A percentile compares a stretch with the other conserved stretches of the same genome.
phyloP scores from a whole-genome alignment of 2,797 vertebrate genomes.

The Phoeniculus purpureus region DNA sequence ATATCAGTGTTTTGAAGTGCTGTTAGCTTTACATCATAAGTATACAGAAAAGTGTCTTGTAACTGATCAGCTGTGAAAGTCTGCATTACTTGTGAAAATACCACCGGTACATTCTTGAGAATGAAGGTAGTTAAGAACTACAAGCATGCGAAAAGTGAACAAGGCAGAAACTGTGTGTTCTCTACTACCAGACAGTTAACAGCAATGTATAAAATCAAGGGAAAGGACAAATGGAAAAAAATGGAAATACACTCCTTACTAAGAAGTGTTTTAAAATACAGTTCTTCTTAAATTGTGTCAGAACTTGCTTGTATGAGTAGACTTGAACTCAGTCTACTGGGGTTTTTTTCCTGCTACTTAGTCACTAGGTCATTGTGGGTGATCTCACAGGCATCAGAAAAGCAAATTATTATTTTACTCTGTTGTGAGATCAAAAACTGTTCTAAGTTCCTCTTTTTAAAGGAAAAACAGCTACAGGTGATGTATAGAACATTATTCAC shows the following conservation, averaged over 20 bases:
- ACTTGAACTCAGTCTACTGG: background rate
- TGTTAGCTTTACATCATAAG: accelerated
- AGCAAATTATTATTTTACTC: background rate
- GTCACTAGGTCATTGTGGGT: background rate
- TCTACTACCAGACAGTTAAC: background rate
- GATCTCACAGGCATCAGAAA: background rate
- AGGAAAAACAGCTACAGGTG: background rate
- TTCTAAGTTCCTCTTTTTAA: background rate
- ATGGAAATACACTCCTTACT: background rate
- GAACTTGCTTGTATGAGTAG: background rate
- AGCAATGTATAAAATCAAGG: background rate
- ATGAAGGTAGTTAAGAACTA: background rate
- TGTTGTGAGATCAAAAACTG: background rate
- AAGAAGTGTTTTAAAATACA: background rate
- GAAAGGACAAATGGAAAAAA: background rate
- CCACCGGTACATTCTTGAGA: background rate
- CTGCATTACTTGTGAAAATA: background rate
- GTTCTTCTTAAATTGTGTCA: background rate
- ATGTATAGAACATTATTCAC: background rate
- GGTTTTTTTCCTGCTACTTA: background rate
- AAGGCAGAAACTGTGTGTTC: background rate
- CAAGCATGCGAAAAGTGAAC: background rate
- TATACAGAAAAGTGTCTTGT: background rate
- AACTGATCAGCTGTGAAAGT: background rate
- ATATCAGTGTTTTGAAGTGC: accelerated